phyloP scores from a whole-genome alignment of 2,797 vertebrate species.

The Sorex maritimensis region DNA sequence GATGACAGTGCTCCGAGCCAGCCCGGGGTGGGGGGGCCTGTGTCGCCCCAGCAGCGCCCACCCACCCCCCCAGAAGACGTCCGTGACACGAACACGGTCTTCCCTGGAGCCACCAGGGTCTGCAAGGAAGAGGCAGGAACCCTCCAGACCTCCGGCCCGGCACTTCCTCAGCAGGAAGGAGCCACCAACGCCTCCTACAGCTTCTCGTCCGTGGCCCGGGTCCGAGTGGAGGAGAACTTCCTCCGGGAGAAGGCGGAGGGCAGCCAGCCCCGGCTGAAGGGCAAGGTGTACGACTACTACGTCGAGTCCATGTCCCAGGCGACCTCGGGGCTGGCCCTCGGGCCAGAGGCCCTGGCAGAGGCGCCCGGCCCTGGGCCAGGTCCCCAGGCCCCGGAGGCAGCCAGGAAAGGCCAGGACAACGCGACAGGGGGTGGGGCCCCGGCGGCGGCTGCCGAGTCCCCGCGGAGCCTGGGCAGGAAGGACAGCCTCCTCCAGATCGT shows the following conservation, averaged over 20 bases:
- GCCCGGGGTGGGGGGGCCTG: neutral
- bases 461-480: slow-evolving; percentile 87
- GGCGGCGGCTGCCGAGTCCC: rapidly evolving
- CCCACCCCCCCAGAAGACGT: rapidly evolving
- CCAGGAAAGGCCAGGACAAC: rapidly evolving
- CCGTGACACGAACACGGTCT: neutral
- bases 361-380: neutral
- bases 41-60: neutral
- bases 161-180: slow-evolving; percentile 88
- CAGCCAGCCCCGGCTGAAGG: slow-evolving; percentile 72
- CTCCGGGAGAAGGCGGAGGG: rapidly evolving
- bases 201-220: slow-evolving; percentile 94
- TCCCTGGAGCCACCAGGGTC: neutral
- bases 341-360: neutral
- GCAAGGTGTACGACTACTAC: slow-evolving; percentile 95
- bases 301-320: slow-evolving; percentile 93
- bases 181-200: slow-evolving; percentile 89
- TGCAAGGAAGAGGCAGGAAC: slow-evolving; percentile 78
- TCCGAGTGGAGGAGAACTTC: slow-evolving; percentile 93
- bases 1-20: rapidly evolving
- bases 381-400: neutral
- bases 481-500: slow-evolving; percentile 92
- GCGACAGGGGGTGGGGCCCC: rapidly evolving
- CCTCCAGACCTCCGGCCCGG: slow-evolving; percentile 90
- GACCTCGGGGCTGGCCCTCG: slow-evolving; percentile 71